Conservation (phyloP, 2,888 invertebrate species). For the Meta bourneti region DNA sequence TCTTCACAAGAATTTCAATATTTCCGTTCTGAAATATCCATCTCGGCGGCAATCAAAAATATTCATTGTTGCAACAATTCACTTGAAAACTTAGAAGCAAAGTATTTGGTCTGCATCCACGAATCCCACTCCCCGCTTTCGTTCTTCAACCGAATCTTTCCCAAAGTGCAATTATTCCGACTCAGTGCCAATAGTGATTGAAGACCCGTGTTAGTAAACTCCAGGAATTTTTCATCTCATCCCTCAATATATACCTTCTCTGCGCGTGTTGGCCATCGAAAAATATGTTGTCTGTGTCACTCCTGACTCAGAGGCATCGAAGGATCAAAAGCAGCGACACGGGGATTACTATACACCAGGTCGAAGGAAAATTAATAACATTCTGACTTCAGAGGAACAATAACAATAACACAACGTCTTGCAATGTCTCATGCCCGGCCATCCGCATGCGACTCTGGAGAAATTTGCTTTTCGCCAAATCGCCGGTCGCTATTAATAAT, state of each 20-base stretch:
- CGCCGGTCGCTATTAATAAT: slow-evolving; percentile 73
- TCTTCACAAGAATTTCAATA: not conserved
- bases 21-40: not conserved
- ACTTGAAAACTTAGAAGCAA: not conserved
- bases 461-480: slow-evolving; percentile 68
- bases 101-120: not conserved
- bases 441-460: slow-evolving; percentile 29
- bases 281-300: slow-evolving; percentile 26
- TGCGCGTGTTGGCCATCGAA: slow-evolving; percentile 47
- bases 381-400: slow-evolving; percentile 22
- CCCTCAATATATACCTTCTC: slow-evolving; percentile 5
- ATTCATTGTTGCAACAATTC: not conserved
- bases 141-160: not conserved
- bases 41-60: not conserved
- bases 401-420: slow-evolving; percentile 44
- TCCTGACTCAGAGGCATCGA: not conserved
- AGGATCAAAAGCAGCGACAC: not conserved
- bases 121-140: not conserved
- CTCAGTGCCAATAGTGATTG: not conserved
- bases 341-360: not conserved
- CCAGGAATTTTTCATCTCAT: slow-evolving; percentile 63
- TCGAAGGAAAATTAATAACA: slow-evolving; percentile 74
- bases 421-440: slow-evolving; percentile 21
- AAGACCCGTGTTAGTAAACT: not conserved
- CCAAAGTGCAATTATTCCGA: slow-evolving; percentile 31